phyloP scores from a whole-genome alignment of 2,797 vertebrate species.

The Alcedo quadribrachys region DNA sequence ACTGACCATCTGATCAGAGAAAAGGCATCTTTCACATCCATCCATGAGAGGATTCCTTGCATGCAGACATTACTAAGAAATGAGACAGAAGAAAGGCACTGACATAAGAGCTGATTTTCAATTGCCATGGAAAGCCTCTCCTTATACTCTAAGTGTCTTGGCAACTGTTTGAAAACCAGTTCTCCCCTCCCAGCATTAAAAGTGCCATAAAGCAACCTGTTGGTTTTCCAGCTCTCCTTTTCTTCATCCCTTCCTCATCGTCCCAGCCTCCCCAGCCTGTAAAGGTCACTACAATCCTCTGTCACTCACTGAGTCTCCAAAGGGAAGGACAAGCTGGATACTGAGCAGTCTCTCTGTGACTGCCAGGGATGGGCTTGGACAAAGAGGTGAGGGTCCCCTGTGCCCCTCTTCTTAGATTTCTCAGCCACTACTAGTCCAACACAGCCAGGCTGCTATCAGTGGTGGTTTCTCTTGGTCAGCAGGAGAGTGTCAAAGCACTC shows the following conservation, averaged over 20 bases:
- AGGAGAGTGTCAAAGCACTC: background rate
- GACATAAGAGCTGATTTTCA: background rate
- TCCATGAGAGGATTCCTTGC: background rate
- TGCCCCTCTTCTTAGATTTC: background rate
- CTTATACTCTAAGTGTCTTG: background rate
- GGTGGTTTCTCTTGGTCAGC: background rate
- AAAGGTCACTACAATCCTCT: background rate
- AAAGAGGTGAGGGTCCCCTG: background rate
- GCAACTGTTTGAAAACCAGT: background rate
- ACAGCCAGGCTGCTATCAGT: background rate
- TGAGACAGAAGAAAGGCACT: background rate
- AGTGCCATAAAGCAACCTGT: accelerated
- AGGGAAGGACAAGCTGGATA: accelerated
- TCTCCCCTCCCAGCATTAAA: background rate
- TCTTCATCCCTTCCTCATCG: background rate
- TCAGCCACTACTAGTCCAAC: background rate
- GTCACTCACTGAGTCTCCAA: background rate
- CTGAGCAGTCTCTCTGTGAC: background rate
- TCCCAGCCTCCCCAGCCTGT: background rate
- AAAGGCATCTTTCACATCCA: background rate
- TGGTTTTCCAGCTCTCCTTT: background rate
- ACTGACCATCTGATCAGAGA: background rate
- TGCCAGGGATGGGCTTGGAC: background rate
- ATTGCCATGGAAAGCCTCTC: background rate
- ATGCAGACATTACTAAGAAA: background rate